Base-by-base conservation (phyloP, 2,113 vertebrate genomes). In the Grantiella picta region DNA sequence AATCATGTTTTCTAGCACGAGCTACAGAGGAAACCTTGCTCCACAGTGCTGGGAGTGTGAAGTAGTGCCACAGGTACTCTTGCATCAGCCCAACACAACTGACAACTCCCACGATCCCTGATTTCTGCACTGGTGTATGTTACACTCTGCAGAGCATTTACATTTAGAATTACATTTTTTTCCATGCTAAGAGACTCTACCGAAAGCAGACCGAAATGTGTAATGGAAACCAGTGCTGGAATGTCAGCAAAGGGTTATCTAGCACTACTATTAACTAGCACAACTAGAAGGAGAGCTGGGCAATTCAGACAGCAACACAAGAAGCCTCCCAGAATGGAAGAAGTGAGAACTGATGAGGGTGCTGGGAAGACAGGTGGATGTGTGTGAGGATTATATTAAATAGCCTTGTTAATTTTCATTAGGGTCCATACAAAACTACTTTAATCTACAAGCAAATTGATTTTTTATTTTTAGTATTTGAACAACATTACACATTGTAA, bases 371-470 rank as follows among this genome's bases (percentile, higher is more conserved):
- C 47, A 73, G 60, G 44, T 6, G 1, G 42, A 65, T 59, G 20
- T 81, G 42, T 63, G 23, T 56, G 27, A 83, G 45, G 83, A 91
- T 44, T 14, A 78, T 11, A 73, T 49, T 75, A 87, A 91, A 85
- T 29, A 76, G 16, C 29, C 40, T 24, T 84, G 75, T 71, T 95
- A 92, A 94, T 96, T 97, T 97, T 89, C 6, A 49, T 49, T 78
- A 85, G n/a, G 29, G 36, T 92, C 71, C 38, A 31, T n/a, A 42
- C 16, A 69, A 36, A 29, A 85, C 19, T 75, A 57, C 60, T 96
- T 65, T 82, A 76, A 95, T 93, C 45, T 79, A 86, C 47, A 88
- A 94, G 79, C 61, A 91, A 88, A 80, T 15, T 72, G 40, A 86
- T 85, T 92, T 96, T 61, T 96, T 15, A 90, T 45, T 69, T 78